Evolutionary conservation across 1,140 invertebrate species (phyloP), one percentile per base, ranked within the genome.

Genomic region (Plectrocnemia conspersa): DNA sequence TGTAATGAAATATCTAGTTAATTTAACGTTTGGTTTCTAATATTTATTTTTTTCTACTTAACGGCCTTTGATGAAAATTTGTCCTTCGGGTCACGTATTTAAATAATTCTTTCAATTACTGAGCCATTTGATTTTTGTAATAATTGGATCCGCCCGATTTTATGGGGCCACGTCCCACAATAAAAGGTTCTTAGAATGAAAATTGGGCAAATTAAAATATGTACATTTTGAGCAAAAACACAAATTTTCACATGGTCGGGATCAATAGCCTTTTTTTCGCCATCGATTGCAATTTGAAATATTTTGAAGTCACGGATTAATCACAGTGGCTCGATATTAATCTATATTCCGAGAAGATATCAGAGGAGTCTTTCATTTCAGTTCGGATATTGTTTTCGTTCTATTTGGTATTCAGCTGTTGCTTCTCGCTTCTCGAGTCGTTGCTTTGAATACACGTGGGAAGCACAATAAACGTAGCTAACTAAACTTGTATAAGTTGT

Each of bases 391-490:
- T 60, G 58, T 60, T 60, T 60, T 48, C 40, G 13, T 42, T 25
- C 58, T 60, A 48, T 41, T 60, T 60, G 41, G 53, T 60, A 60
- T 60, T 60, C 58, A 56, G 49, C 58, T 60, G 53, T 53, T 56
- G 56, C 56, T 46, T 40, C 46, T 24, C n/a, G 38, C 18, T 23
- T 9, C 42, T 16, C 13, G 5, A 15, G 35, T 38, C 5, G 18
- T 7, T 29, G 25, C 35, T 52, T 44, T 52, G 50, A 52, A 52
- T 52, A 52, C 50, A 25, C 38, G 47, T 38, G 47, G 10, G 23
- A 16, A 16, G 42, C 35, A 38, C 35, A 38, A 16, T 38, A 38
- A 38, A 38, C 35, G 35, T n/a, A n/a, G n/a, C n/a, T n/a, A n/a
- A n/a, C n/a, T n/a, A n/a, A n/a, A n/a, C n/a, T n/a, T n/a, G n/a